phyloP scores from a whole-genome alignment of 2,113 vertebrate species.

The Tupaia tana region DNA sequence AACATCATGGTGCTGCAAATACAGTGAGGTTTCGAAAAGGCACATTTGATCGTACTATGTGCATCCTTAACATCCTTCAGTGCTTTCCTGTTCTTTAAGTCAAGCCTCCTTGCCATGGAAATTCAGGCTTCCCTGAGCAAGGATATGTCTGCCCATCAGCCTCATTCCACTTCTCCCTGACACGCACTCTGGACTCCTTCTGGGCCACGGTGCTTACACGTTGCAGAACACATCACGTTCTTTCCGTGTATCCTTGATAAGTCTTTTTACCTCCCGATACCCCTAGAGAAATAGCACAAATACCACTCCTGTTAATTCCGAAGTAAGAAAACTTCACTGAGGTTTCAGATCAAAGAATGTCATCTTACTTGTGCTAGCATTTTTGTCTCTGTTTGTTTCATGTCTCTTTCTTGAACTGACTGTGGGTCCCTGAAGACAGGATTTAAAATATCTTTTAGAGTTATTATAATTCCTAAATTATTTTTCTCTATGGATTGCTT shows the following conservation, averaged over 20 bases:
- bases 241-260: background rate
- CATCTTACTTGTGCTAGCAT: background rate
- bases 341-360: background rate
- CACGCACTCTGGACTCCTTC: accelerated
- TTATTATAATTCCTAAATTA: conserved; percentile 7
- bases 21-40: background rate
- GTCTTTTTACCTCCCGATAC: background rate
- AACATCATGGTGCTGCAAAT: background rate
- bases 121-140: accelerated
- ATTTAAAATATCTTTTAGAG: background rate
- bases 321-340: background rate
- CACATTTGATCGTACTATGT: background rate
- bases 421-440: accelerated
- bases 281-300: background rate
- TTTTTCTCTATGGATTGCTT: background rate
- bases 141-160: accelerated
- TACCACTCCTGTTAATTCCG: background rate
- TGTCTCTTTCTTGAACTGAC: background rate
- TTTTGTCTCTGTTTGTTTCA: background rate
- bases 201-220: accelerated
- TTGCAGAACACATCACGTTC: background rate
- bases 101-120: no score
- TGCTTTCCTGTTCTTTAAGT: background rate
- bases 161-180: background rate
- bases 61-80: background rate